These are phyloP conservation scores for Pycnomerus fuliginosus DNA, from an alignment of 2,888 invertebrate genomes.

Conservation along the genomic window DNA sequence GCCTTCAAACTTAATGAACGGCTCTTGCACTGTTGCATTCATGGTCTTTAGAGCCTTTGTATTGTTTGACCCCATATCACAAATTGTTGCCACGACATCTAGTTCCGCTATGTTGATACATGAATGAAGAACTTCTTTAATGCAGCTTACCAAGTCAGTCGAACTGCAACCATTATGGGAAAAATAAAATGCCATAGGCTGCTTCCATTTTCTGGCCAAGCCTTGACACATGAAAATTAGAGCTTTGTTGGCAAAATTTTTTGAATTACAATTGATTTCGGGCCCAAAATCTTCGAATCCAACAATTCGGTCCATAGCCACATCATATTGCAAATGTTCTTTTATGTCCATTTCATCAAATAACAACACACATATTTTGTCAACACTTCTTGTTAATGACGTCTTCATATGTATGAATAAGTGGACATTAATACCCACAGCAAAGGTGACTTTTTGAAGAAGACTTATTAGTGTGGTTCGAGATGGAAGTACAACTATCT, in stretches of 20 bases:
- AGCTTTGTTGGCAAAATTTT: constrained; percentile 16
- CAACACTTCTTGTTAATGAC: constrained; percentile 8
- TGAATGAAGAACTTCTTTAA: constrained; percentile 19
- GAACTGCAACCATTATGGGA: constrained; percentile 15
- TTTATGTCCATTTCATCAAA: constrained; percentile 29
- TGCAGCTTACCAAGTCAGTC: constrained; percentile 2
- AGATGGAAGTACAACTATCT: constrained; percentile 14
- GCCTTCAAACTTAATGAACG: constrained; percentile 1
- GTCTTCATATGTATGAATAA: constrained; percentile 19
- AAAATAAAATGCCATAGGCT: constrained; percentile 30
- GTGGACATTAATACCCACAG: constrained; percentile 18
- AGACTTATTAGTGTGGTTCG: constrained; percentile 10
- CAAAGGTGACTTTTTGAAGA: constrained; percentile 21
- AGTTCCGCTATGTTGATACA: too few species aligned
- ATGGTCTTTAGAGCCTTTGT: constrained; percentile 21
- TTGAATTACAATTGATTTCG: neutral
- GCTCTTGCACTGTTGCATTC: neutral
- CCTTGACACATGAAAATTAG: constrained; percentile 24
- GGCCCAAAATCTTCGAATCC: constrained; percentile 24
- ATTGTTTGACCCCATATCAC: constrained; percentile 27
- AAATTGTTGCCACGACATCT: constrained; percentile 23
- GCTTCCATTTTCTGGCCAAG: constrained; percentile 23
- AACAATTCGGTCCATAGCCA: constrained; percentile 13
- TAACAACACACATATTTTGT: constrained; percentile 16
- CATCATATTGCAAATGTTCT: constrained; percentile 23